phyloP scores from a whole-genome alignment of 2,113 vertebrate species.

The Laticauda colubrina region DNA sequence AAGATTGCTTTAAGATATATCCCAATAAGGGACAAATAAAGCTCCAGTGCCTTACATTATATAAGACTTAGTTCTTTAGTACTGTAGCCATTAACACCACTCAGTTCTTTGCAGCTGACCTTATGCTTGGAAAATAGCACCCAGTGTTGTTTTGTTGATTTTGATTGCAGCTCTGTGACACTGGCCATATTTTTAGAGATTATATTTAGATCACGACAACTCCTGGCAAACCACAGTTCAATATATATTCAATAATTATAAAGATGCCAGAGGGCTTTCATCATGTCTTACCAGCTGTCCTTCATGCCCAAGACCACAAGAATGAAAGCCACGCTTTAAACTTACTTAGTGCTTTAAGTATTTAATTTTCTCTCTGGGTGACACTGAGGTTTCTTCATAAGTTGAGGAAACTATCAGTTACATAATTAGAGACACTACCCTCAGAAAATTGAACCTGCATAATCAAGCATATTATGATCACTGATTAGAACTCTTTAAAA shows the following conservation, averaged over 20 bases:
- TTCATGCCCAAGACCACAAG: constrained; percentile 30
- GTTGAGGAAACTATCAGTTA: constrained; percentile 58
- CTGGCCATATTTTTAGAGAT: constrained; percentile 24
- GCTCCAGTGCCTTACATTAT: background rate
- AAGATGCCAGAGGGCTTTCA: constrained; percentile 25
- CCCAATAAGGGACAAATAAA: background rate
- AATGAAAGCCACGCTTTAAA: constrained; percentile 48
- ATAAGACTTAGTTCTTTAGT: constrained; percentile 15
- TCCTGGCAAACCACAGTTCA: constrained; percentile 34
- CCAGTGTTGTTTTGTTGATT: constrained; percentile 36
- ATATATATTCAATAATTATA: constrained; percentile 42
- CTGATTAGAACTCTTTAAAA: constrained; percentile 36
- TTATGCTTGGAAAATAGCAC: constrained; percentile 12
- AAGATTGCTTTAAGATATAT: background rate
- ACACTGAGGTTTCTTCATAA: constrained; percentile 49
- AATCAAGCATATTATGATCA: constrained; percentile 48
- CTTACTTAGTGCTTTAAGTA: constrained; percentile 44
- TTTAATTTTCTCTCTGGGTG: constrained; percentile 62
- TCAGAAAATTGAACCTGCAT: constrained; percentile 52
- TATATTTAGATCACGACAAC: constrained; percentile 49
- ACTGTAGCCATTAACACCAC: constrained; percentile 32
- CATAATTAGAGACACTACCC: constrained; percentile 52
- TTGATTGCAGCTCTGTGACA: constrained; percentile 24
- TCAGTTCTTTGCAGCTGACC: background rate
- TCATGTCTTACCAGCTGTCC: constrained; percentile 42